A percentile compares a stretch with the other conserved stretches of the same genome.
These are phyloP conservation scores for Acanthisitta chloris DNA, from an alignment of 2,113 vertebrate genomes.

Conservation along the genomic window DNA sequence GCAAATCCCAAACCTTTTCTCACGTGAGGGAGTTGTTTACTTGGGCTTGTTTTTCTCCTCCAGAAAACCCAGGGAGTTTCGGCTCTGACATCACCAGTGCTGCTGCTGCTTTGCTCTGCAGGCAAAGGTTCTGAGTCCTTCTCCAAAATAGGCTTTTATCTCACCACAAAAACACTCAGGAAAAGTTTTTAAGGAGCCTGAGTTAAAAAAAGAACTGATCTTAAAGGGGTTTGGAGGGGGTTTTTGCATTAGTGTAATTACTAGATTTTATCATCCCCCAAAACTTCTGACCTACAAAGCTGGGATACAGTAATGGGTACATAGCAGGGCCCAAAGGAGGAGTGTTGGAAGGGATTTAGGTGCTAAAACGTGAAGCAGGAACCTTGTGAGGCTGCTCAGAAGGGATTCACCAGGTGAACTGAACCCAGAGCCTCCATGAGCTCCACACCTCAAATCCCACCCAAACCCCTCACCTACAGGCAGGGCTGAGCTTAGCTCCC, in stretches of 20 bases:
- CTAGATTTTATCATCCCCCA: background rate
- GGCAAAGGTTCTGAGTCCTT: background rate
- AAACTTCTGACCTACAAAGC: background rate
- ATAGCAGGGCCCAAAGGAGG: background rate
- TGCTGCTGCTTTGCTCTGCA: background rate
- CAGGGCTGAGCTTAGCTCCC: background rate
- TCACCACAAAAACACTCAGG: background rate
- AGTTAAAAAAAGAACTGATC: background rate
- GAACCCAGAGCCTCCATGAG: background rate
- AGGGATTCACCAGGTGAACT: background rate
- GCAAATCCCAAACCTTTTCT: background rate
- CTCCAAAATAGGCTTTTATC: slow-evolving; percentile 21
- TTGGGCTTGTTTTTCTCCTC: background rate
- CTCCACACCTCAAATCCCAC: background rate
- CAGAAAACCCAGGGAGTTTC: background rate
- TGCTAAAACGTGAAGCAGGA: background rate
- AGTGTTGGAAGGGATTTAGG: background rate
- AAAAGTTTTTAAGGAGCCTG: background rate
- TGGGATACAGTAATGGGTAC: background rate
- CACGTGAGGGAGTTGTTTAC: background rate
- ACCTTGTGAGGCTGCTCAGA: background rate
- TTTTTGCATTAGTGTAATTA: background rate
- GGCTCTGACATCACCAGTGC: background rate
- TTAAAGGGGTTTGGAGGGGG: background rate
- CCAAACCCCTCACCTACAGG: background rate